These are phyloP conservation scores for Gracilinanus agilis DNA, from an alignment of 2,113 vertebrate genomes.

Conservation along the genomic window DNA sequence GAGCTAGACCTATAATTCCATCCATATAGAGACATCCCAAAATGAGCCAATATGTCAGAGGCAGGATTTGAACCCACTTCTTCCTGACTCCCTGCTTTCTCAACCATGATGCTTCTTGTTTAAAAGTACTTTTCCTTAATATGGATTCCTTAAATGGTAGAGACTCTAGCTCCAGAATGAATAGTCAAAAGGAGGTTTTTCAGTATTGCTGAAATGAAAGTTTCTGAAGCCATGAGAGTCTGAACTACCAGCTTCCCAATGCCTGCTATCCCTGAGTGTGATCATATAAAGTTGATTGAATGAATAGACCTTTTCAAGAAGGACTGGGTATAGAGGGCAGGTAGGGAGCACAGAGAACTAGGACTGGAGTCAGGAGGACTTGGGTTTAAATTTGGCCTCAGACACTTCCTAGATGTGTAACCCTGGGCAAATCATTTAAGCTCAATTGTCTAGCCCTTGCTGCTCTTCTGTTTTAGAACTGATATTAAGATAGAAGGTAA, in stretches of 20 bases:
- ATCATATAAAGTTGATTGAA: constrained; percentile 43
- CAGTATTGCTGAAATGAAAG: constrained; percentile 33
- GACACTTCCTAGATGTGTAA: too few species aligned
- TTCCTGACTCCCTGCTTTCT: not conserved
- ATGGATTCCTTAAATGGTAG: not conserved
- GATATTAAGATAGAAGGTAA: too few species aligned
- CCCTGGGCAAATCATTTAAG: too few species aligned
- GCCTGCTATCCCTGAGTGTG: constrained; percentile 28
- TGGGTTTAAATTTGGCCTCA: too few species aligned
- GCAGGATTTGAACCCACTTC: not conserved
- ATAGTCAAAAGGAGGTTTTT: constrained; percentile 3
- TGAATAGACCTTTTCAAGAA: not conserved
- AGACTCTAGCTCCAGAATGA: not conserved
- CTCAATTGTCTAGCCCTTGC: too few species aligned
- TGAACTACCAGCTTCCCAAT: constrained; percentile 36
- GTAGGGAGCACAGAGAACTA: too few species aligned
- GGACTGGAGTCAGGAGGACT: too few species aligned
- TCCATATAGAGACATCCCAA: not conserved
- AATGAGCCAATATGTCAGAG: not conserved
- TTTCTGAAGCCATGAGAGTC: not conserved
- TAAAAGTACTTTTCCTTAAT: not conserved
- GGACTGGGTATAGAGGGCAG: not conserved
- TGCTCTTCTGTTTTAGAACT: too few species aligned
- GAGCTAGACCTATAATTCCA: not conserved
- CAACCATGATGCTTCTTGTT: not conserved